Conservation (phyloP, 2,888 invertebrate species). For the Cryptocheilus praepositus region DNA sequence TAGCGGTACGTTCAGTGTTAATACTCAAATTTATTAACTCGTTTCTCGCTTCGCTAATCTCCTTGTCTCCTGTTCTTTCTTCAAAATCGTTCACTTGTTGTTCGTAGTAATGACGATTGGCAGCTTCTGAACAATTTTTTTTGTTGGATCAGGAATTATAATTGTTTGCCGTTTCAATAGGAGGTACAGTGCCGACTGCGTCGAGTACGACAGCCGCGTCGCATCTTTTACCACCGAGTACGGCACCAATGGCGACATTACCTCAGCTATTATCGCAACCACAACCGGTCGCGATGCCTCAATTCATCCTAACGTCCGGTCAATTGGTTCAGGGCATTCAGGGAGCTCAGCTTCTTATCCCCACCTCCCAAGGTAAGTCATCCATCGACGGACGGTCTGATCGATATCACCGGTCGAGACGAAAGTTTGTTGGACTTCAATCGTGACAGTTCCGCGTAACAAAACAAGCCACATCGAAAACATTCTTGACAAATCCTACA, state of each 20-base stretch:
- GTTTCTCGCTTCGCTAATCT: too few species aligned
- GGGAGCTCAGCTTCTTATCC: constrained; percentile 95
- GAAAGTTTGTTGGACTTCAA: too few species aligned
- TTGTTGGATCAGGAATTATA: constrained; percentile 14
- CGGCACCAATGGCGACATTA: constrained; percentile 78
- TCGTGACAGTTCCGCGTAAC: too few species aligned
- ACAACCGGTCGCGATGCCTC: constrained; percentile 87
- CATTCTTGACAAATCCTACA: too few species aligned
- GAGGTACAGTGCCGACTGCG: constrained; percentile 71
- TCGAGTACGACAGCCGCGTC: constrained; percentile 71
- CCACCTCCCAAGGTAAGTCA: constrained; percentile 91
- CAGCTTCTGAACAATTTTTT: too few species aligned
- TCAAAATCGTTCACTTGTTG: too few species aligned
- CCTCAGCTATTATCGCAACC: constrained; percentile 78
- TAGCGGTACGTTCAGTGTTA: too few species aligned
- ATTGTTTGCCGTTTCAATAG: constrained; percentile 44
- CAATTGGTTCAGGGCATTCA: constrained; percentile 95
- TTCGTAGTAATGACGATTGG: too few species aligned
- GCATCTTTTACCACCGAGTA: constrained; percentile 69
- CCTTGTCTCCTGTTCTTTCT: background rate
- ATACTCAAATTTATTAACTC: too few species aligned
- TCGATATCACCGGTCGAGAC: constrained; percentile 6
- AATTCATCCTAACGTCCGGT: constrained; percentile 92
- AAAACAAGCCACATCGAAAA: too few species aligned
- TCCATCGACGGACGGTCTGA: background rate